Percentiles rank a stretch among this genome's conserved stretches.
These are phyloP conservation scores for Chloromyia formosa DNA, from an alignment of 2,888 invertebrate genomes.

Conservation along the genomic window DNA sequence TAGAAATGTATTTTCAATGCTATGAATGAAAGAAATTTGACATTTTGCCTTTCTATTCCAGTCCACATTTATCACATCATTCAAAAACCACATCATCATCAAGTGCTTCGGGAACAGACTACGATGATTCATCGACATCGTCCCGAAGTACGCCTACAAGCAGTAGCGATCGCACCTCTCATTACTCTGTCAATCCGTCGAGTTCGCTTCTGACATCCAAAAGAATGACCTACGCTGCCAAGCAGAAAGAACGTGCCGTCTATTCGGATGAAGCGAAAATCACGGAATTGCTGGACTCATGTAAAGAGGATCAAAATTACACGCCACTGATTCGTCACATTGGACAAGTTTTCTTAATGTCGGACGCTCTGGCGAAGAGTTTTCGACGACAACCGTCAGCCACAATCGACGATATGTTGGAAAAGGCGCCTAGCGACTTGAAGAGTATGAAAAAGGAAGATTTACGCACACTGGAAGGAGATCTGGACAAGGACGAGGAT, in stretches of 20 bases:
- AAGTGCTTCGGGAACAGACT: slow-evolving; percentile 39
- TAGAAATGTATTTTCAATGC: background rate
- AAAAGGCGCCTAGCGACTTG: slow-evolving; percentile 67
- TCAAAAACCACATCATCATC: slow-evolving; percentile 45
- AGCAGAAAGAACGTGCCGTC: slow-evolving; percentile 47
- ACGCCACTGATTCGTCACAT: slow-evolving; percentile 78
- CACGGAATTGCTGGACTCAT: slow-evolving; percentile 77
- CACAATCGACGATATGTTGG: slow-evolving; percentile 66
- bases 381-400: slow-evolving; percentile 68
- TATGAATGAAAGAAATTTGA: background rate
- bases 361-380: slow-evolving; percentile 77
- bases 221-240: slow-evolving; percentile 20
- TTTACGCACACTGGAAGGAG: slow-evolving; percentile 76
- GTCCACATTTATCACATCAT: slow-evolving; percentile 46
- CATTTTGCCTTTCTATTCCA: slow-evolving; percentile 30
- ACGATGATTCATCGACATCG: slow-evolving; percentile 43
- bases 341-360: slow-evolving; percentile 77
- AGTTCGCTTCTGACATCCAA: slow-evolving; percentile 32
- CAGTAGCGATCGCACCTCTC: slow-evolving; percentile 33
- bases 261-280: slow-evolving; percentile 72
- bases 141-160: slow-evolving; percentile 43
- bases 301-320: slow-evolving; percentile 74
- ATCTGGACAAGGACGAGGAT: slow-evolving; percentile 89
- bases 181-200: slow-evolving; percentile 38
- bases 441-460: slow-evolving; percentile 75